phyloP scores from a whole-genome alignment of 2,113 vertebrate species.

The Lutjanus erythropterus region DNA sequence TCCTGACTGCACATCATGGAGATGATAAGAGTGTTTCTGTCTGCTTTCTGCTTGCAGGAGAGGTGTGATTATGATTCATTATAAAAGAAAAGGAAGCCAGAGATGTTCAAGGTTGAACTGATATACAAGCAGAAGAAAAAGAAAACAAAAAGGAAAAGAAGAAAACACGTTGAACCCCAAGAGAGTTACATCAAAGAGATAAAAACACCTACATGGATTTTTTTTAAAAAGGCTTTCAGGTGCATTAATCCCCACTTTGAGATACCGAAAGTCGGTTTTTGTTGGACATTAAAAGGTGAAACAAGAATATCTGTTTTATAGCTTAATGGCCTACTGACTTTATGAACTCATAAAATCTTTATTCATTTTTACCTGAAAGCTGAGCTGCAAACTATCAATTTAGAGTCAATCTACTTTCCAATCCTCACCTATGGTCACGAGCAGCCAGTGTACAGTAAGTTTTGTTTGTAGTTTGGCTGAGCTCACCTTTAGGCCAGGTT shows the following conservation, averaged over 20 bases:
- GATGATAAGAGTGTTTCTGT: not conserved
- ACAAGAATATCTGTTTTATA: not conserved
- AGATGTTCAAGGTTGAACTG: constrained; percentile 14
- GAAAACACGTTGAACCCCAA: not conserved
- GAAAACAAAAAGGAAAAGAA: not conserved
- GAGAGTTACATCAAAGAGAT: constrained; percentile 28
- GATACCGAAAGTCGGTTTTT: not conserved
- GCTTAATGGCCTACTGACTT: not conserved
- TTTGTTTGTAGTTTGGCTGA: not conserved
- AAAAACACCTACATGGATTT: not conserved
- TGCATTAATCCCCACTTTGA: not conserved
- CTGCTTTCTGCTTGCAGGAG: not conserved
- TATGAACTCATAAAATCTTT: not conserved
- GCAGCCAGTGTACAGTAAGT: no score
- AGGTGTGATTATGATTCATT: constrained; percentile 17
- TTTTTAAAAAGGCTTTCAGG: constrained; percentile 1
- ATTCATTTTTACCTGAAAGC: not conserved
- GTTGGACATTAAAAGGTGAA: not conserved
- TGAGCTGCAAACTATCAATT: not conserved
- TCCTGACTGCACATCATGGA: not conserved
- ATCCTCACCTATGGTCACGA: not conserved
- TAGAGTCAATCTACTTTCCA: no score
- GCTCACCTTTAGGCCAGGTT: not conserved
- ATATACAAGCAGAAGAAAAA: not conserved
- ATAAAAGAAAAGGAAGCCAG: not conserved